Conservation (phyloP, 2,797 vertebrate genomes). For the Rhinoraja longicauda region DNA sequence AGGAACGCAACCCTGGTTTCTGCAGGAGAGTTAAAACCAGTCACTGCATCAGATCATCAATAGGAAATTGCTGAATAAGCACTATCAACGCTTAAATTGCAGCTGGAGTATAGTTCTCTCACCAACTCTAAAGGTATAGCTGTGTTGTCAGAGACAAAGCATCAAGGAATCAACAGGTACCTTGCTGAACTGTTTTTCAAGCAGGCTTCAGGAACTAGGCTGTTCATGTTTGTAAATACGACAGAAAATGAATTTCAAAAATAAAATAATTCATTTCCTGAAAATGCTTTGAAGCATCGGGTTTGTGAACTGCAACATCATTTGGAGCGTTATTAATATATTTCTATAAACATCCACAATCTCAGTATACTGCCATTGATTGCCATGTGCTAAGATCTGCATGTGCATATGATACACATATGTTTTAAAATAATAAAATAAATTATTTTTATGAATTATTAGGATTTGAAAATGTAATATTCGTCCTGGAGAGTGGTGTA, state of each 20-base stretch:
- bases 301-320: not conserved
- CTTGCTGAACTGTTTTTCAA: not conserved
- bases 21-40: not conserved
- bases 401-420: not conserved
- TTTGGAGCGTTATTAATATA: not conserved
- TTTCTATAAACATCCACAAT: not conserved
- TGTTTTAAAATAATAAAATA: not conserved
- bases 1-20: not conserved
- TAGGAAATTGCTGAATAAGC: not conserved
- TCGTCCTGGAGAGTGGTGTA: too few species aligned
- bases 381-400: not conserved
- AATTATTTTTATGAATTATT: not conserved
- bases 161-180: not conserved
- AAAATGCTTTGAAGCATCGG: not conserved
- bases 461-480: constrained; percentile 3
- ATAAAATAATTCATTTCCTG: not conserved
- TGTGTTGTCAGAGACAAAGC: not conserved
- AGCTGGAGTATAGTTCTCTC: not conserved
- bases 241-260: not conserved
- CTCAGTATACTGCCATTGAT: not conserved
- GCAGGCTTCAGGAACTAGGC: not conserved
- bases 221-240: not conserved
- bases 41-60: not conserved
- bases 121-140: not conserved
- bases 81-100: not conserved